Evolutionary conservation across 1,140 invertebrate species (phyloP).

Genomic region (Aphelinus atriplicis): DNA sequence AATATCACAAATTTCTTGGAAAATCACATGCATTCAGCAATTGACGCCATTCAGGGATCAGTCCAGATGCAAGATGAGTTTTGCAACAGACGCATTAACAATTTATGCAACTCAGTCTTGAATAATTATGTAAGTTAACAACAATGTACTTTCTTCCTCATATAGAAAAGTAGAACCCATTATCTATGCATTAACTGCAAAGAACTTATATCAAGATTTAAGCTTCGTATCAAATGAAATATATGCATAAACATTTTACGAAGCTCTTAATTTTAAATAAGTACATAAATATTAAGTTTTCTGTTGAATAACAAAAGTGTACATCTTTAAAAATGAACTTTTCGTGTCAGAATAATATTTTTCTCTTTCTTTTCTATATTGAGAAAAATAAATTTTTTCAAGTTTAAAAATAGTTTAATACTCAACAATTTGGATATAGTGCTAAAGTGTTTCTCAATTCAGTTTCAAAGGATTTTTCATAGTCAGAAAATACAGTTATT

Average conservation of each 20-base stretch:
- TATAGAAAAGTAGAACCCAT: not conserved
- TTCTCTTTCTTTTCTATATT: too few relatives aligned
- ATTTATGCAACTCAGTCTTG: constrained; percentile 32
- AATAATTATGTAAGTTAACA: constrained; percentile 25
- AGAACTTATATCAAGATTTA: constrained; percentile 1
- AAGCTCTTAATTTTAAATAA: constrained; percentile 10
- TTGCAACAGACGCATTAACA: constrained; percentile 26
- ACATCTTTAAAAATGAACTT: too few relatives aligned
- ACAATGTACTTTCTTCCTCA: constrained; percentile 17
- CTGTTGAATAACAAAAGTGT: too few relatives aligned
- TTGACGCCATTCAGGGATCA: not conserved
- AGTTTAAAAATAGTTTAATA: too few relatives aligned
- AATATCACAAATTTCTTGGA: not conserved
- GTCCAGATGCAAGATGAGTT: constrained; percentile 11
- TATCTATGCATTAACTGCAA: constrained; percentile 5
- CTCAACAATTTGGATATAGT: too few relatives aligned
- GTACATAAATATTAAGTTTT: constrained; percentile 5
- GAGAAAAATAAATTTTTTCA: too few relatives aligned
- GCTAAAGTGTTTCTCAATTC: too few relatives aligned
- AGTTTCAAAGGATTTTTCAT: too few relatives aligned
- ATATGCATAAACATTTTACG: not conserved
- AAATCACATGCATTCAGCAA: constrained; percentile 21
- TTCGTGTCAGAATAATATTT: too few relatives aligned
- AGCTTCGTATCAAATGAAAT: not conserved
- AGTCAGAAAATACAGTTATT: not conserved